phyloP scores from a whole-genome alignment of 2,888 invertebrate genomes.

The Neoascia interrupta region DNA sequence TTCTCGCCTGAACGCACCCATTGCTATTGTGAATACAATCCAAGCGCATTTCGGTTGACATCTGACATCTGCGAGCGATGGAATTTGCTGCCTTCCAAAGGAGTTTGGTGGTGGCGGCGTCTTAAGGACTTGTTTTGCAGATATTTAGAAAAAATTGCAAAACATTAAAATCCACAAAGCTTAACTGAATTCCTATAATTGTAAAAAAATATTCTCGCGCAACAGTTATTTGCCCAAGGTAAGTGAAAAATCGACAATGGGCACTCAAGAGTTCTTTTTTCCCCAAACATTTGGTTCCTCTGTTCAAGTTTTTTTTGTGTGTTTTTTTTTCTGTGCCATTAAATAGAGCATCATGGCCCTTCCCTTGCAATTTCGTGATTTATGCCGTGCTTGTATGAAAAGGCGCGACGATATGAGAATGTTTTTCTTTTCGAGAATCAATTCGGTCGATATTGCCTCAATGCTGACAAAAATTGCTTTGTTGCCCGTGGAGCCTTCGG shows the following conservation, averaged over 20 bases:
- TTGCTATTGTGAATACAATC: constrained; percentile 32
- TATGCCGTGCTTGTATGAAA: constrained; percentile 65
- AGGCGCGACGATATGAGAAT: constrained; percentile 67
- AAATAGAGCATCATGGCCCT: constrained; percentile 60
- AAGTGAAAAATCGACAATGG: constrained; percentile 31
- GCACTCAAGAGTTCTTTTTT: constrained; percentile 7
- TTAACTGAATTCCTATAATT: not conserved
- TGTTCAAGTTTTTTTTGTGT: constrained; percentile 38
- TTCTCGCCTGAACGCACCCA: constrained; percentile 16
- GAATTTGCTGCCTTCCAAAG: constrained; percentile 54
- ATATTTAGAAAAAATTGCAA: constrained; percentile 47
- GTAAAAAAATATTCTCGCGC: constrained; percentile 1
- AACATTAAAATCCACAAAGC: constrained; percentile 25
- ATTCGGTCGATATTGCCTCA: constrained; percentile 61
- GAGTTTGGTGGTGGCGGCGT: constrained; percentile 62
- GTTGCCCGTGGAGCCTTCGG: constrained; percentile 60
- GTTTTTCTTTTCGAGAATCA: constrained; percentile 66
- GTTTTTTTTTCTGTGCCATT: constrained; percentile 28
- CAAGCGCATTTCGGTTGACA: constrained; percentile 54
- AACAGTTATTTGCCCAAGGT: constrained; percentile 27
- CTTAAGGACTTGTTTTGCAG: constrained; percentile 67
- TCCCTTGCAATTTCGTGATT: constrained; percentile 61
- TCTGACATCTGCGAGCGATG: constrained; percentile 62
- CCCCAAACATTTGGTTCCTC: constrained; percentile 43
- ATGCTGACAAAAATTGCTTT: constrained; percentile 63